These are phyloP conservation scores for Diphyllodes magnificus DNA, from an alignment of 2,113 vertebrate species.

Conservation along the genomic window DNA sequence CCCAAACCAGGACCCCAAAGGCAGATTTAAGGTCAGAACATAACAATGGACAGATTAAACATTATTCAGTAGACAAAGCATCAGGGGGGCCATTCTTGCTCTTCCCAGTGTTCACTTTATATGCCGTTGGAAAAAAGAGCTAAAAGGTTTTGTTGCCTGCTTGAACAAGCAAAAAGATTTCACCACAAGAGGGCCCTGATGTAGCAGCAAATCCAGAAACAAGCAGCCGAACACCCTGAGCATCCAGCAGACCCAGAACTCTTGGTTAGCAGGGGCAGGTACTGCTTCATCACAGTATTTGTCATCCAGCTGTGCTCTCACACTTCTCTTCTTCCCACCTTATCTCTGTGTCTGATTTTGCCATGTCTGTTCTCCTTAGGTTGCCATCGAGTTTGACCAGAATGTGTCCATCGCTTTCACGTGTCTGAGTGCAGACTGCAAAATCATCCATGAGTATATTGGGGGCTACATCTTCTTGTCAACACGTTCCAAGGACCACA, in stretches of 20 bases:
- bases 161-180: background rate
- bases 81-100: background rate
- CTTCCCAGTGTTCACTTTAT: background rate
- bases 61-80: background rate
- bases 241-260: background rate
- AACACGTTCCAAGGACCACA: slow-evolving; percentile 95
- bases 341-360: background rate
- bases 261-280: background rate
- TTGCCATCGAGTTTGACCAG: slow-evolving; percentile 94
- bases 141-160: background rate
- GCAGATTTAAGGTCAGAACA: background rate
- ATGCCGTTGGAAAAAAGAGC: background rate
- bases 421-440: slow-evolving; percentile 90
- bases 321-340: background rate
- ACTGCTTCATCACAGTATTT: background rate
- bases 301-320: background rate
- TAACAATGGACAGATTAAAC: background rate
- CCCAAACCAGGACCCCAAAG: background rate
- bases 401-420: slow-evolving; percentile 87
- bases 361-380: slow-evolving; percentile 68
- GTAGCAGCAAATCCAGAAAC: background rate
- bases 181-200: slow-evolving; percentile 61
- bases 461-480: slow-evolving; percentile 98
- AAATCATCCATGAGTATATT: slow-evolving; percentile 93
- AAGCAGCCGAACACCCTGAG: background rate